phyloP scores from a whole-genome alignment of 2,888 invertebrate species.

The Antitype chi region DNA sequence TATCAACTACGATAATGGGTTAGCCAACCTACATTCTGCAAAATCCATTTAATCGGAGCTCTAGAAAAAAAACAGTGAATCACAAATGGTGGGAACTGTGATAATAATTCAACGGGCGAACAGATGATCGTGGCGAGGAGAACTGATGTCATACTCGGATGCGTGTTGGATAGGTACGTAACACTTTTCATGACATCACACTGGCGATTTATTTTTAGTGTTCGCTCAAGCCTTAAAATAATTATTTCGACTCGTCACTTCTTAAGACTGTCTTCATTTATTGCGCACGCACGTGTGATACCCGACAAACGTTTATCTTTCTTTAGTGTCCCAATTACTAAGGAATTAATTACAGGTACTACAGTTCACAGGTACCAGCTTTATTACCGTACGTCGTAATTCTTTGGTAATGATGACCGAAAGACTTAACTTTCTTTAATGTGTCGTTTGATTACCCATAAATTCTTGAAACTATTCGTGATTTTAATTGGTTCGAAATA shows the following conservation, averaged over 20 bases:
- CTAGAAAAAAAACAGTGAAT: slow-evolving; percentile 69
- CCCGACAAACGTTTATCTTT: slow-evolving; percentile 52
- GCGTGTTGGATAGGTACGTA: slow-evolving; percentile 84
- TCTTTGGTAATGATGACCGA: slow-evolving; percentile 21
- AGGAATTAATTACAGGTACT: slow-evolving; percentile 33
- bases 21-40: slow-evolving; percentile 59
- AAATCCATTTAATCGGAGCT: slow-evolving; percentile 61
- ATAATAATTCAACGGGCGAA: slow-evolving; percentile 80
- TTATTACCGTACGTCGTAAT: slow-evolving; percentile 22
- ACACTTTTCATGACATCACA: slow-evolving; percentile 89
- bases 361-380: slow-evolving; percentile 17
- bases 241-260: slow-evolving; percentile 82
- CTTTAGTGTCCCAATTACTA: slow-evolving; percentile 41
- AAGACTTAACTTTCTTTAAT: slow-evolving; percentile 12
- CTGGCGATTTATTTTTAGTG: slow-evolving; percentile 84
- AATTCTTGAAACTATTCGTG: slow-evolving; percentile 20
- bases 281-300: slow-evolving; percentile 70
- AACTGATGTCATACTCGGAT: slow-evolving; percentile 87
- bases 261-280: slow-evolving; percentile 73
- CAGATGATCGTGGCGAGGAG: slow-evolving; percentile 80
- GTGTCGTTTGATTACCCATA: slow-evolving; percentile 22
- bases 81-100: slow-evolving; percentile 76
- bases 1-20: slow-evolving; percentile 53
- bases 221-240: slow-evolving; percentile 86
- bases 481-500: not conserved